These are phyloP conservation scores for Chamaedrilus cognettii DNA, from an alignment of 2,888 invertebrate species.

Conservation along the genomic window DNA sequence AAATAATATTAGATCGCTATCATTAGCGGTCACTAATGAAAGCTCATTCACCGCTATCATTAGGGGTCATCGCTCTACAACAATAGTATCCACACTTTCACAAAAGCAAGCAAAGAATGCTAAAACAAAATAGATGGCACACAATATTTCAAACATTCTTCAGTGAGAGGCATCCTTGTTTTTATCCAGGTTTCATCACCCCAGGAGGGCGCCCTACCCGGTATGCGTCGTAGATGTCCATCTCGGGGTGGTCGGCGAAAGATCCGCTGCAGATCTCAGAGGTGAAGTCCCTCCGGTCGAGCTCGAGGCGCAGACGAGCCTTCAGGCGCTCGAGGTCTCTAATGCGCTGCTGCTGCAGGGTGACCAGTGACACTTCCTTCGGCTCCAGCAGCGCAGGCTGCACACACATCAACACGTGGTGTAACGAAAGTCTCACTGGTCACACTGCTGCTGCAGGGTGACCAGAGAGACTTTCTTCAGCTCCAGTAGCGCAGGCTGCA, in stretches of 20 bases:
- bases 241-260: conserved; percentile 24
- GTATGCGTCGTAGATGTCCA: conserved; percentile 37
- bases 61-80: no score
- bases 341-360: conserved; percentile 71
- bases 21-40: no score
- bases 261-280: conserved; percentile 12
- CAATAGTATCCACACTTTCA: no score
- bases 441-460: conserved; percentile 72
- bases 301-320: conserved; percentile 76
- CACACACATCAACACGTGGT: neutral
- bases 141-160: no score
- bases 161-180: no score
- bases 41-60: no score
- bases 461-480: conserved; percentile 69
- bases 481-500: conserved; percentile 5
- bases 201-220: no score
- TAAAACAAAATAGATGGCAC: no score
- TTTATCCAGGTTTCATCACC: no score
- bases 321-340: conserved; percentile 63
- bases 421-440: neutral
- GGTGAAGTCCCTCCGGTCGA: conserved; percentile 68
- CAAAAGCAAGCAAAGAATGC: no score
- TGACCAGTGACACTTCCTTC: conserved; percentile 70
- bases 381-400: conserved; percentile 6
- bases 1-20: no score